phyloP scores from a whole-genome alignment of 2,888 invertebrate species.

The Coleophora deauratella region DNA sequence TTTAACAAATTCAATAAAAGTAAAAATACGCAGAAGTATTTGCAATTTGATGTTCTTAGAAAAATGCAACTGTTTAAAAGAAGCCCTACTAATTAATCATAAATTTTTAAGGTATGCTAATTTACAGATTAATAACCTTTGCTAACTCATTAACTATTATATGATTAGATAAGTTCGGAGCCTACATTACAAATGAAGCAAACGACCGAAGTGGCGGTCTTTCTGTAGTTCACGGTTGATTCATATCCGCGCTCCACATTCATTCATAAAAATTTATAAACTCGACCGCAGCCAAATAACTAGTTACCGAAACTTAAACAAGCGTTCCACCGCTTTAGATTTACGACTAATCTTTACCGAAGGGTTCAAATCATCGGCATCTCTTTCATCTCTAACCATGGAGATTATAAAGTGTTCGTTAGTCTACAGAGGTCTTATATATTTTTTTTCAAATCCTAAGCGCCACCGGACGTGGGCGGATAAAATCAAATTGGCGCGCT shows the following conservation, averaged over 20 bases:
- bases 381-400: slow-evolving; percentile 34
- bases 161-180: no score
- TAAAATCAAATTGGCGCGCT: slow-evolving; percentile 22
- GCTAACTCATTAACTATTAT: no score
- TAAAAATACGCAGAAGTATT: no score
- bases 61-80: no score
- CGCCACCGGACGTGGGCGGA: slow-evolving; percentile 58
- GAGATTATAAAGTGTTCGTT: slow-evolving; percentile 45
- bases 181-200: no score
- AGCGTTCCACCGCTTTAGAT: slow-evolving; percentile 20
- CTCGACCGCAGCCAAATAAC: slow-evolving; percentile 22
- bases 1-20: no score
- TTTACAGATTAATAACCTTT: no score
- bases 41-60: no score
- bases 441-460: slow-evolving; percentile 20
- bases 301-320: slow-evolving; percentile 16
- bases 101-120: no score
- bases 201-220: no score
- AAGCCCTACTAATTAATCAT: no score
- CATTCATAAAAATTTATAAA: slow-evolving; percentile 24
- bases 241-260: slow-evolving; percentile 4
- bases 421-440: slow-evolving; percentile 18
- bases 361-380: slow-evolving; percentile 26
- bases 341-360: slow-evolving; percentile 30
- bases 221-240: not conserved